Conservation (phyloP, 2,797 vertebrate species). For the Manis javanica region DNA sequence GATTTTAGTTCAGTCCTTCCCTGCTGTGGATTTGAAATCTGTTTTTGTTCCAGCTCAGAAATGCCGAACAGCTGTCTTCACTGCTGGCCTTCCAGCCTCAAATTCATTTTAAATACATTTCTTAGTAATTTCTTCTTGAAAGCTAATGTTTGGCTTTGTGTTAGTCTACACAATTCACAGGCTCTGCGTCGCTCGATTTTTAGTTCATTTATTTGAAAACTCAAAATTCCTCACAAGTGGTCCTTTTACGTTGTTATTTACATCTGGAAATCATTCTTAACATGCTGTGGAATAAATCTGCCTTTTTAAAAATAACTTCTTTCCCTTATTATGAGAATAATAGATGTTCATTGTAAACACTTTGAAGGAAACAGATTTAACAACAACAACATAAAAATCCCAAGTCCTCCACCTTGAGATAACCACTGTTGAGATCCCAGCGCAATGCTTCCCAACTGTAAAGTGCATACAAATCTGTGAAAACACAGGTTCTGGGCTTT, state of each 20-base stretch:
- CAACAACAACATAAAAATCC: not conserved
- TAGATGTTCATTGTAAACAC: slow-evolving; percentile 9
- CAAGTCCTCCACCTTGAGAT: not conserved
- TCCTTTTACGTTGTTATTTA: slow-evolving; percentile 68
- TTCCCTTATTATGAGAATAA: slow-evolving; percentile 6
- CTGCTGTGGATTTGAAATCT: not conserved
- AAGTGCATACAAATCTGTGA: not conserved
- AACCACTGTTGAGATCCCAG: not conserved
- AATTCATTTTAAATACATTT: slow-evolving; percentile 41
- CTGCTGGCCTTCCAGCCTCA: slow-evolving; percentile 53
- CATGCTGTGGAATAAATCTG: not conserved
- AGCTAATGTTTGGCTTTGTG: not conserved
- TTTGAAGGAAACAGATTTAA: slow-evolving; percentile 15
- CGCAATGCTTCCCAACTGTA: not conserved
- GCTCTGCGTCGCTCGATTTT: slow-evolving; percentile 47
- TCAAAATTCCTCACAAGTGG: slow-evolving; percentile 63
- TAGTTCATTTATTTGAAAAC: slow-evolving; percentile 73
- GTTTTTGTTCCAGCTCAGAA: slow-evolving; percentile 34
- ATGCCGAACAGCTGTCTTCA: slow-evolving; percentile 10
- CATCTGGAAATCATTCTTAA: slow-evolving; percentile 65
- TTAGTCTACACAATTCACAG: slow-evolving; percentile 37
- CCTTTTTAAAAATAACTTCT: slow-evolving; percentile 3
- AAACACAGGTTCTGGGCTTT: fast-evolving
- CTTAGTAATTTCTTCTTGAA: slow-evolving; percentile 68
- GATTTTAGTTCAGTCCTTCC: not conserved